Evolutionary conservation across 2,888 invertebrate genomes (phyloP).

Genomic region (Diarsia mendica): DNA sequence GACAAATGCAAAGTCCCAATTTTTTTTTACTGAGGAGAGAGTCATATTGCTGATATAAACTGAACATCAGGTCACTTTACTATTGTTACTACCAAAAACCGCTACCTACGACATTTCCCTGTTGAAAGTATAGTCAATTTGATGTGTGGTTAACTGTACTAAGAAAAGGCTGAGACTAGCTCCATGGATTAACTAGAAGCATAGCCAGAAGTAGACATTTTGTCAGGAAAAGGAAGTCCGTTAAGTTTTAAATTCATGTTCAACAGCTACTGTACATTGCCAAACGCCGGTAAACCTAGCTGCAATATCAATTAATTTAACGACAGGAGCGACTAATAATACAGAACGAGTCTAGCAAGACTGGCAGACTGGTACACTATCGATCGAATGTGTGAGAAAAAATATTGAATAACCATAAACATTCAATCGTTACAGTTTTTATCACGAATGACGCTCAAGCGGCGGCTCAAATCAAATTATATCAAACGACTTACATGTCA

Average conservation of each 20-base stretch:
- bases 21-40: background rate
- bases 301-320: conserved; percentile 35
- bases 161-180: background rate
- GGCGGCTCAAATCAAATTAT: conserved; percentile 65
- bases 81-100: background rate
- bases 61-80: background rate
- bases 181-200: background rate
- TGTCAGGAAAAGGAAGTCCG: conserved; percentile 28
- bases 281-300: conserved; percentile 9
- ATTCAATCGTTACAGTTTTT: conserved; percentile 47
- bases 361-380: background rate
- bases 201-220: background rate
- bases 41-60: background rate
- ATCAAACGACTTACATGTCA: conserved; percentile 78
- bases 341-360: conserved; percentile 11
- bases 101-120: background rate
- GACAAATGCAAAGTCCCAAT: background rate
- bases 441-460: conserved; percentile 37
- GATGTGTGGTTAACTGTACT: background rate
- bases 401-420: conserved; percentile 26
- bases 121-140: background rate
- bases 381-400: conserved; percentile 31
- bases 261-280: conserved; percentile 22
- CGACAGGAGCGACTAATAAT: background rate
- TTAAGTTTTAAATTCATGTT: conserved; percentile 29